Evolutionary conservation across 2,113 vertebrate genomes (phyloP).

Genomic region (Sigmodon hispidus): DNA sequence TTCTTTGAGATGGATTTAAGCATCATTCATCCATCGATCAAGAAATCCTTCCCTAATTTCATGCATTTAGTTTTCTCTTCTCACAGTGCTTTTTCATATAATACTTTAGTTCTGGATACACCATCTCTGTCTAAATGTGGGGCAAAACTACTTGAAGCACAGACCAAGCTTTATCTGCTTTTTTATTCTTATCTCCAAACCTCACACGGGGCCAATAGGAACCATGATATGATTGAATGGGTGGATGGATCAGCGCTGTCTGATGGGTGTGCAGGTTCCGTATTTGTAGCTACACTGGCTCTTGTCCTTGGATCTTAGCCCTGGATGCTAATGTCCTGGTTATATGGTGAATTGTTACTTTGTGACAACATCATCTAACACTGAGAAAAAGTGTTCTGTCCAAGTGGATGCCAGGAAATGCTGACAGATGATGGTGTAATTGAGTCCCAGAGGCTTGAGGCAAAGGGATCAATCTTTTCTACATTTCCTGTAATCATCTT

Average conservation of each 20-base stretch:
- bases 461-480: constrained; percentile 19
- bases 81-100: not conserved
- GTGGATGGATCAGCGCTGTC: not conserved
- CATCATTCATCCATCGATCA: not conserved
- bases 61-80: not conserved
- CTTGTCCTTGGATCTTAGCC: not conserved
- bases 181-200: not conserved
- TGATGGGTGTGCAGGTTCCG: not conserved
- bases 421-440: constrained; percentile 12
- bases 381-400: constrained; percentile 7
- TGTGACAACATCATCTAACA: not conserved
- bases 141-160: not conserved
- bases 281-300: not conserved
- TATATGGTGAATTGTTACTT: not conserved
- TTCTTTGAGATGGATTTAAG: constrained; percentile 37
- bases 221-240: not conserved
- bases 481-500: not conserved
- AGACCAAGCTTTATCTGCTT: not conserved
- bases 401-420: not conserved
- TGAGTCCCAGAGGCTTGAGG: constrained; percentile 1
- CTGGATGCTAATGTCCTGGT: not conserved
- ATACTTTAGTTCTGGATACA: not conserved
- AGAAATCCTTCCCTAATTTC: not conserved
- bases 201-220: not conserved
- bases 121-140: not conserved